Conservation (phyloP, 1,140 invertebrate species). For the Gryllus bimaculatus region DNA sequence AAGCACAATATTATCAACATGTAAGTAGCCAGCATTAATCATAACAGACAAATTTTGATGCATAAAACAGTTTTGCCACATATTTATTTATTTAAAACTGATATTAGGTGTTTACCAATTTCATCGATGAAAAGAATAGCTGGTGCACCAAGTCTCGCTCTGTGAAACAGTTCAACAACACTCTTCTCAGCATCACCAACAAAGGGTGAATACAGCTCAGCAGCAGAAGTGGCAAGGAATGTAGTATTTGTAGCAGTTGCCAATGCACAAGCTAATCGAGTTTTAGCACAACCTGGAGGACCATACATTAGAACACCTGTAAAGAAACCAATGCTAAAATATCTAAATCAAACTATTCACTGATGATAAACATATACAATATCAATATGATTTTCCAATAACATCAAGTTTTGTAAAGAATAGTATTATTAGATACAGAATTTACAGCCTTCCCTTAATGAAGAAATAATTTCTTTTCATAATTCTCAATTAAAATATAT, state of each 20-base stretch:
- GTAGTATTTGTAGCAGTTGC: slow-evolving; percentile 49
- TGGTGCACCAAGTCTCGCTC: slow-evolving; percentile 54
- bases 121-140: slow-evolving; percentile 68
- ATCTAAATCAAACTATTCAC: background rate
- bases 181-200: slow-evolving; percentile 55
- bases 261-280: slow-evolving; percentile 54
- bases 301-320: slow-evolving; percentile 59
- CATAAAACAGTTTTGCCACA: too few relatives aligned
- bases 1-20: too few relatives aligned
- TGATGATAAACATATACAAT: too few relatives aligned
- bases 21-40: too few relatives aligned
- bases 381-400: too few relatives aligned
- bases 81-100: too few relatives aligned
- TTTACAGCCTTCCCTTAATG: too few relatives aligned
- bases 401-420: too few relatives aligned
- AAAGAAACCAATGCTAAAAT: slow-evolving; percentile 22
- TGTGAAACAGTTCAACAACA: slow-evolving; percentile 51
- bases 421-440: too few relatives aligned
- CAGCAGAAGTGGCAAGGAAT: slow-evolving; percentile 52
- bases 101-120: slow-evolving; percentile 40
- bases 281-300: slow-evolving; percentile 69
- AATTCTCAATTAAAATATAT: too few relatives aligned
- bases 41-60: too few relatives aligned
- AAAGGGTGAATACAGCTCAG: slow-evolving; percentile 56
- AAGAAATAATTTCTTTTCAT: too few relatives aligned